Evolutionary conservation across 2,888 invertebrate genomes (phyloP).

Genomic region (Standfussiana lucernea): DNA sequence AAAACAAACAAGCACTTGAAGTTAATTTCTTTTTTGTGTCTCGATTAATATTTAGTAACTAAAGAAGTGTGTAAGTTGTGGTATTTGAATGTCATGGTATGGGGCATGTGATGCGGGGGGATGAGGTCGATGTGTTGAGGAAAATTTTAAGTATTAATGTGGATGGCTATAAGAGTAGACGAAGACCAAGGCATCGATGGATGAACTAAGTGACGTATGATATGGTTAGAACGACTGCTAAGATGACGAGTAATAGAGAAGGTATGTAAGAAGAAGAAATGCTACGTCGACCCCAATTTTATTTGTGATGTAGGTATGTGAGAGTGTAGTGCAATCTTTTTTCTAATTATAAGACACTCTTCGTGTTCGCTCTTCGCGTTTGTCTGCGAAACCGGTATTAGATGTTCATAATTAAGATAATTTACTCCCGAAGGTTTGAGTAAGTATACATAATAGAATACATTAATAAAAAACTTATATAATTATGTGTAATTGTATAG

Average conservation of each 20-base stretch:
- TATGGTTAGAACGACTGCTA: background rate
- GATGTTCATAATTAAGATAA: background rate
- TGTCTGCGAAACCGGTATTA: background rate
- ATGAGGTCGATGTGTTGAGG: background rate
- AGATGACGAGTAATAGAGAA: background rate
- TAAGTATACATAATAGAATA: background rate
- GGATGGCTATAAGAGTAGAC: background rate
- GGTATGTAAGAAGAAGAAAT: background rate
- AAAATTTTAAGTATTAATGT: background rate
- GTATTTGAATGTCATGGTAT: background rate
- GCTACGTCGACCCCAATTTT: background rate
- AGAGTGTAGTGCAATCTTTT: background rate
- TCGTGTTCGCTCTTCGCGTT: background rate
- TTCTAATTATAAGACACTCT: background rate
- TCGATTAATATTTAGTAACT: background rate
- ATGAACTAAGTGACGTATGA: background rate
- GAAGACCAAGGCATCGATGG: background rate
- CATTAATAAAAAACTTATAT: background rate
- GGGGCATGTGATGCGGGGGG: background rate
- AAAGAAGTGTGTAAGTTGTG: background rate
- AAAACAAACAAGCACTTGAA: background rate
- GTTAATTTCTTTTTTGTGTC: background rate
- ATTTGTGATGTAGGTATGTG: background rate
- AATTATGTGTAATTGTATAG: background rate
- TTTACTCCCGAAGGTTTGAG: background rate